Evolutionary conservation across 2,888 invertebrate genomes (phyloP).

Genomic region (Ormyrus pomaceus): DNA sequence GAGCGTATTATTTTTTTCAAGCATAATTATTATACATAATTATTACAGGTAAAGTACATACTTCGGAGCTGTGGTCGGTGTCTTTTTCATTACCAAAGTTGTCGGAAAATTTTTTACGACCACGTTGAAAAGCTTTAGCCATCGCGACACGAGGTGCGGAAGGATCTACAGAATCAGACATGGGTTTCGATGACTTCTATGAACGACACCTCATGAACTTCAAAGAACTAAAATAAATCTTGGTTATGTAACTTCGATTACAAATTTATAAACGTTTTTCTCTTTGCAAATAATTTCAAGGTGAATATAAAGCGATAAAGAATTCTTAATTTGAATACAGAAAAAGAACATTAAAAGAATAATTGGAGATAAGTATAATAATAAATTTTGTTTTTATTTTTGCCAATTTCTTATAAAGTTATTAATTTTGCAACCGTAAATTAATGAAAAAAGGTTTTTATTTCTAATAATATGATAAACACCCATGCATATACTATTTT

Average conservation of each 20-base stretch:
- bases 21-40: background rate
- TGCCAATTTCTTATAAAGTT: too few relatives aligned
- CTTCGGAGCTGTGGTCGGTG: constrained; percentile 50
- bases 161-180: constrained; percentile 44
- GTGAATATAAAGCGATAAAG: background rate
- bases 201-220: background rate
- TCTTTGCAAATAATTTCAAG: constrained; percentile 40
- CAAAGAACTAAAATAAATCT: background rate
- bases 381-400: too few relatives aligned
- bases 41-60: constrained; percentile 17
- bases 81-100: constrained; percentile 61
- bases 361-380: too few relatives aligned
- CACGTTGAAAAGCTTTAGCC: constrained; percentile 68
- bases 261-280: constrained; percentile 15
- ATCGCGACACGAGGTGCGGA: constrained; percentile 65
- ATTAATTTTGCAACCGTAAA: too few relatives aligned
- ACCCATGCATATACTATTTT: too few relatives aligned
- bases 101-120: constrained; percentile 69
- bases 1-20: too few relatives aligned
- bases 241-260: background rate
- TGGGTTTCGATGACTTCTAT: background rate
- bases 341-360: too few relatives aligned
- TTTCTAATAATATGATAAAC: too few relatives aligned
- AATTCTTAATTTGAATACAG: too few relatives aligned
- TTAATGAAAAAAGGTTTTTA: too few relatives aligned